phyloP scores from a whole-genome alignment of 2,797 vertebrate genomes.

The Lagodon rhomboides region DNA sequence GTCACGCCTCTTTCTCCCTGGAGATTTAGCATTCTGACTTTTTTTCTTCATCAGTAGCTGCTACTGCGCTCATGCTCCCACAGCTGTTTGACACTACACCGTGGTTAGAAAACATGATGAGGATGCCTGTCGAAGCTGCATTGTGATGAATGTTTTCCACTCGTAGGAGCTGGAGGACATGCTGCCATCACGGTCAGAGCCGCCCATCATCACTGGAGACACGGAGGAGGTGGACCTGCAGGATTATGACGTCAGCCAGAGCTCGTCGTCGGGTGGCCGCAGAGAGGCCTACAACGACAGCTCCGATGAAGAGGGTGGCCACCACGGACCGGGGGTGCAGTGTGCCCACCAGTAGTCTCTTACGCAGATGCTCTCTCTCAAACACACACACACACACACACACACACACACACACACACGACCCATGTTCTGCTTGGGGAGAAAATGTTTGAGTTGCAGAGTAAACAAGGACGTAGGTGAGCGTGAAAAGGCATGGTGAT shows the following conservation, averaged over 20 bases:
- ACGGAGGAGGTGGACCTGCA: conserved; percentile 97
- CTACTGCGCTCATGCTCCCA: background rate
- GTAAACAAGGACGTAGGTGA: conserved; percentile 83
- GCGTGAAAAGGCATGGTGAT: conserved; percentile 70
- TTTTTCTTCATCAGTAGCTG: background rate
- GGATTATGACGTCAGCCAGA: conserved; percentile 93
- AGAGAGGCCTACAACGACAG: conserved; percentile 99
- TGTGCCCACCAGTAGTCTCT: conserved; percentile 96
- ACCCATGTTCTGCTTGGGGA: conserved; percentile 58
- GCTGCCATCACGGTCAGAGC: conserved; percentile 94
- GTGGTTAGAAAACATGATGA: background rate
- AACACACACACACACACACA: conserved; percentile 57
- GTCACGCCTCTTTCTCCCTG: background rate
- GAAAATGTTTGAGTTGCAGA: conserved; percentile 79
- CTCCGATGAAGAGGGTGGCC: conserved; percentile 95
- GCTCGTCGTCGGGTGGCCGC: conserved; percentile 91
- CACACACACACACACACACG: conserved; percentile 40
- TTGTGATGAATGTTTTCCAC: conserved; percentile 13
- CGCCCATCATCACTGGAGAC: conserved; percentile 91
- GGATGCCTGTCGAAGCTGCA: background rate
- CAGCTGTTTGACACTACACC: background rate
- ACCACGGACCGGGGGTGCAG: conserved; percentile 96
- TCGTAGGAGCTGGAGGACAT: conserved; percentile 96
- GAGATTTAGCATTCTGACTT: background rate
- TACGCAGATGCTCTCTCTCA: background rate